Evolutionary conservation across 2,113 vertebrate species (phyloP).

Genomic region (Trichechus manatus): DNA sequence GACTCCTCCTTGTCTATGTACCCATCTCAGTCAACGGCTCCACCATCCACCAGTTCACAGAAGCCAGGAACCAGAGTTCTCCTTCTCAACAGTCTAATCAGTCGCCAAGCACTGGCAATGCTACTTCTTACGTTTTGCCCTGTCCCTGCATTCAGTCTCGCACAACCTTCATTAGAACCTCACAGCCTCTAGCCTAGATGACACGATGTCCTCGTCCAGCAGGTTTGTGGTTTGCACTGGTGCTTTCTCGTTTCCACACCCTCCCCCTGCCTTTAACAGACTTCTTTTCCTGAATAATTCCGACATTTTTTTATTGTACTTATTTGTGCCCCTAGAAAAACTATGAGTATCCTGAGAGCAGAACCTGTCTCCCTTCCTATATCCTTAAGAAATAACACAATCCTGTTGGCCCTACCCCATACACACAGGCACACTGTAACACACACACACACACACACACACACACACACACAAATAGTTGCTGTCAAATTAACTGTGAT

Average conservation of each 20-base stretch:
- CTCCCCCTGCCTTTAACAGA: background rate
- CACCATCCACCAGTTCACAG: background rate
- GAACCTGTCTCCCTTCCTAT: background rate
- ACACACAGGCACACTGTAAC: fast-evolving
- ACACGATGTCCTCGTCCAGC: background rate
- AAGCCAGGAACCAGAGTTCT: background rate
- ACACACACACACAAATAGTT: too few relatives aligned
- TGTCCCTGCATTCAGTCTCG: background rate
- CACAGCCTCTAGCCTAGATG: fast-evolving
- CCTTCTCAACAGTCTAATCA: background rate
- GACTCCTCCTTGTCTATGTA: fast-evolving
- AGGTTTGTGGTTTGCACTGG: background rate
- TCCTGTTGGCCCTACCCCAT: background rate
- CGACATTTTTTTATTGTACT: background rate
- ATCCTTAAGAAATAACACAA: background rate
- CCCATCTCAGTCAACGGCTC: background rate
- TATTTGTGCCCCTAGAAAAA: background rate
- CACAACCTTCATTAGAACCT: background rate
- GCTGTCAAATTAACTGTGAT: too few relatives aligned
- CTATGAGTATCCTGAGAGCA: background rate
- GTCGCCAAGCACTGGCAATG: background rate
- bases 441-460: too few relatives aligned
- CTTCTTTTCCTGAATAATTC: background rate
- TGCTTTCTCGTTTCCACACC: background rate
- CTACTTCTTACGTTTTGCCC: background rate